Base-by-base conservation (phyloP, 2,888 invertebrate species). In the Tenthredo distinguenda region DNA sequence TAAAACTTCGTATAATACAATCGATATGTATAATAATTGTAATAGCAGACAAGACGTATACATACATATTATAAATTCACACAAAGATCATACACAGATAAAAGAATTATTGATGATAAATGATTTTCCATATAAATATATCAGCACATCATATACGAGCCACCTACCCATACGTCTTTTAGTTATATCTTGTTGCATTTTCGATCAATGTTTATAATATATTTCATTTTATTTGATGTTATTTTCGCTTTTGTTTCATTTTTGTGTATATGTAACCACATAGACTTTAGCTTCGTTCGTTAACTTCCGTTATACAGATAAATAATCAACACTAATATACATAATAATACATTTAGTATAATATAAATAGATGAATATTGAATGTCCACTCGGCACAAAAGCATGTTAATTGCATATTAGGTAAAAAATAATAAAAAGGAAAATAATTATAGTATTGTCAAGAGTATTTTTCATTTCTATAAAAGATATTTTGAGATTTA, bases 331-430 rank as follows among this genome's bases (percentile, higher is more conserved):
- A 76, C 6, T 40, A 21, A 47, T 26, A 76, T 47, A 76, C 2
- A 47, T 50, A 47, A 76, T 26, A 10, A 47, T 47, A 47, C 26
- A 26, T 26, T 26, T 76, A 79, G 58, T 79, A 79, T 55, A 26
- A 18, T 77, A 79, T 79, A 79, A 76, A 47, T 76, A 47, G 47
- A 18, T 47, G 18, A 76, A 76, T 76, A 76, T 76, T 79, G 58
- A 79, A 55, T 79, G 79, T 79, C 79, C 79, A 79, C 37, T 79
- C 79, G 79, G 79, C 79, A 79, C 79, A 79, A 79, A 58, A 55
- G 26, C 26, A 50, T n/a, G 5, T 77, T 77, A 18, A 47, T 77
- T 55, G 55, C 55, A 55, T 47, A 77, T 77, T 77, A 77, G 76
- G 26, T 77, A 77, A 47, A 58, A 58, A 47, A 21, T 21, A 47